A percentile compares a stretch with the other conserved stretches of the same genome.
Evolutionary conservation across 1,140 invertebrate species (phyloP).

Genomic region (Octopus sinensis): DNA sequence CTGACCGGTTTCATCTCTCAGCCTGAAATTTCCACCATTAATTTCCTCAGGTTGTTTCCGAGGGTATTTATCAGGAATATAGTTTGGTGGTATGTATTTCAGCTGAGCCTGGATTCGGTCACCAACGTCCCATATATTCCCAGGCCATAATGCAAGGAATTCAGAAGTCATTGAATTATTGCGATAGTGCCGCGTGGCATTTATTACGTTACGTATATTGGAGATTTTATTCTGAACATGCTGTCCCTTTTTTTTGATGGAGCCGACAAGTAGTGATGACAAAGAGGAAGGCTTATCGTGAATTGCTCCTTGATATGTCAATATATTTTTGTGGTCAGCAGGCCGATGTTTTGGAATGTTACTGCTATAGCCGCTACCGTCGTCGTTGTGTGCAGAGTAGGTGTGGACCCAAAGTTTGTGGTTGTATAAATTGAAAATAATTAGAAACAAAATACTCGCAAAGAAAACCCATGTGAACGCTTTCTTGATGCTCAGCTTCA

Average conservation of each 20-base stretch:
- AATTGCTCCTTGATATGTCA: background rate
- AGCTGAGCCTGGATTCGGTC: conserved; percentile 41
- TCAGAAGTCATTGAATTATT: background rate
- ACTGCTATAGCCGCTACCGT: background rate
- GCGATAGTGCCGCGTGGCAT: background rate
- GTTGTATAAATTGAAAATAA: conserved; percentile 34
- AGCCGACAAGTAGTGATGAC: background rate
- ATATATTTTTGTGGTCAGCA: background rate
- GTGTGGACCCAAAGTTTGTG: conserved; percentile 22
- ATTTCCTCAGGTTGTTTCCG: background rate
- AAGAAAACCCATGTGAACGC: conserved; percentile 23
- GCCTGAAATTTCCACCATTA: background rate
- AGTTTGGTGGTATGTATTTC: conserved; percentile 26
- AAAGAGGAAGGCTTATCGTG: background rate
- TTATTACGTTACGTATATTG: background rate
- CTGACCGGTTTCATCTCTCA: conserved; percentile 17
- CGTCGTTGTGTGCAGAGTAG: background rate
- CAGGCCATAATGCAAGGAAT: conserved; percentile 27
- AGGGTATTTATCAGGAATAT: background rate
- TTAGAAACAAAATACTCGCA: conserved; percentile 18
- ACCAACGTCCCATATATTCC: conserved; percentile 10
- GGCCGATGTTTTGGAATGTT: background rate
- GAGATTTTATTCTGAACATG: background rate
- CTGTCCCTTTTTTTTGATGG: background rate
- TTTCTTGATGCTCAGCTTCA: conserved; percentile 28